These are phyloP conservation scores for Tamandua tetradactyla DNA, from an alignment of 2,797 vertebrate species.

Conservation along the genomic window DNA sequence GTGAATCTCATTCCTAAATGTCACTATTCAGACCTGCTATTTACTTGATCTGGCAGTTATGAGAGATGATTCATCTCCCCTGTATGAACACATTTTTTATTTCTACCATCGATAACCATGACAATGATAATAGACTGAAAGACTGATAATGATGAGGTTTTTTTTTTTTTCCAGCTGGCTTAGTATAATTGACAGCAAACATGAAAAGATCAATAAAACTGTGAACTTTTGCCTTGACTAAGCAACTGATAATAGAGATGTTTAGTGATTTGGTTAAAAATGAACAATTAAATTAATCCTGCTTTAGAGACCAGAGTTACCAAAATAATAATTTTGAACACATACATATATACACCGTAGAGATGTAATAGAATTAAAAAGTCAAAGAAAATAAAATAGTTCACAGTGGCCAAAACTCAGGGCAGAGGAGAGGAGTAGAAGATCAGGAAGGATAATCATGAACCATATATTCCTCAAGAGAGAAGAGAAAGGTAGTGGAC, in stretches of 20 bases:
- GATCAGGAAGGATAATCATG: neutral
- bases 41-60: conserved; percentile 56
- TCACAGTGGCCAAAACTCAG: neutral
- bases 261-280: conserved; percentile 58
- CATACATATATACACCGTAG: neutral
- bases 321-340: neutral
- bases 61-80: conserved; percentile 61
- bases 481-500: neutral
- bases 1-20: conserved; percentile 58
- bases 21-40: conserved; percentile 2
- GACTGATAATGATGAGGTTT: conserved; percentile 48
- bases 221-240: conserved; percentile 63
- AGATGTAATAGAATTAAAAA: neutral
- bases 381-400: neutral
- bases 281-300: conserved; percentile 43
- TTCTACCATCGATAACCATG: conserved; percentile 63
- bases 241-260: conserved; percentile 60
- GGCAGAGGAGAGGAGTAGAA: neutral
- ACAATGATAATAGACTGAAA: conserved; percentile 63
- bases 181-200: conserved; percentile 66
- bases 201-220: conserved; percentile 66
- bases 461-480: neutral
- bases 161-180: conserved; percentile 48
- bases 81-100: conserved; percentile 48
- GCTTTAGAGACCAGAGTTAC: neutral